Base-by-base conservation (phyloP, 2,888 invertebrate species). In the Hypena proboscidalis region DNA sequence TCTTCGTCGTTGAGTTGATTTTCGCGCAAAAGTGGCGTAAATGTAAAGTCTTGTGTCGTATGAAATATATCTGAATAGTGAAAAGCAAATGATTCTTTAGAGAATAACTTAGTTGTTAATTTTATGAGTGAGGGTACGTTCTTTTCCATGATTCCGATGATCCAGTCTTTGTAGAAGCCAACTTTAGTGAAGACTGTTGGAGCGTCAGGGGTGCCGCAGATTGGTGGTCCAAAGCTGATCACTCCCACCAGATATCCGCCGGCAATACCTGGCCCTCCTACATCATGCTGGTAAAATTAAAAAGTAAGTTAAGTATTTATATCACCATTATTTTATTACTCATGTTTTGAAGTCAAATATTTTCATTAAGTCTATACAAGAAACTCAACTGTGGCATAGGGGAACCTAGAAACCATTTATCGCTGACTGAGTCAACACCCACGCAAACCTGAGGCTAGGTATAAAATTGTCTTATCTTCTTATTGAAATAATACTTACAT, bases 121-220 rank as follows among this genome's bases (percentile, higher is more conserved):
- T 19, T 7, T 5, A 50, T 7, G 4, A 34, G 31, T 53, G 77
- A 79, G n/a, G n/a, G n/a, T n/a, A n/a, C n/a, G n/a, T n/a, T n/a
- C 67, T 45, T 38, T 2, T 47, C 31, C 5, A 74, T 31, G 4
- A 77, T 43, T 2, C 37, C 35, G 3, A 72, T 57, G n/a, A 83
- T 74, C 82, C 82, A 82, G 0, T 67, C 26, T 0, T 45, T 10
- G 39, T 77, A 77, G 36, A 32, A 44, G 0, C 70, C 72, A 1
- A 83, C 23, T 31, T 67, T 73, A 1, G 74, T 79, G 49, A 80
- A 78, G 10, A 82, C 83, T 0, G 80, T 80, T 1, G 82, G 81
- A 0, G 71, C 49, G 13, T 70, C 62, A 2, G 38, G 31, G 5
- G 56, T 40, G 0, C 80, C 80, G 32, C 81, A 83, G 1, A 40